A percentile compares a stretch with the other conserved stretches of the same genome.
These are phyloP conservation scores for Nansenia antarctica DNA, from an alignment of 2,113 vertebrate genomes.

Conservation along the genomic window DNA sequence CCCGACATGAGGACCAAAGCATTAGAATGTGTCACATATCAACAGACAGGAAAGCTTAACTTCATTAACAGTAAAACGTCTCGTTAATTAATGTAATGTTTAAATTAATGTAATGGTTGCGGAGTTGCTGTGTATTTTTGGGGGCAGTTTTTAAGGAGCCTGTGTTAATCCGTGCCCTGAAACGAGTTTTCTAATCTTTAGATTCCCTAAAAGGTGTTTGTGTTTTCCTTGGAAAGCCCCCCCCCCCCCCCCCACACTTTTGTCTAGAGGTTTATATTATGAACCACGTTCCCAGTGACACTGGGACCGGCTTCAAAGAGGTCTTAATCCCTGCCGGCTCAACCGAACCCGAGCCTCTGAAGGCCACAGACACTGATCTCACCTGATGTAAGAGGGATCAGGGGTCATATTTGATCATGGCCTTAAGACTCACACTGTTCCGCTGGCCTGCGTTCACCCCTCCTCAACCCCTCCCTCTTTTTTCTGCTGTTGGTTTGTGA, in stretches of 20 bases:
- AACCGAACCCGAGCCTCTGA: neutral
- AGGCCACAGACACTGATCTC: neutral
- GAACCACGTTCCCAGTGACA: slow-evolving; percentile 4
- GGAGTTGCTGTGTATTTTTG: too few relatives aligned
- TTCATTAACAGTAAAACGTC: too few relatives aligned
- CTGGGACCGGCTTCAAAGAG: slow-evolving; percentile 12
- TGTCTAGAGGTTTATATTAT: neutral
- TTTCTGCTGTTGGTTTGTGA: neutral
- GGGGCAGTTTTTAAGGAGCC: neutral
- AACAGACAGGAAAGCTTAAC: too few relatives aligned
- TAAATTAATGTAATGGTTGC: too few relatives aligned
- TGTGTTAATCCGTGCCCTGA: neutral
- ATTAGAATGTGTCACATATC: too few relatives aligned
- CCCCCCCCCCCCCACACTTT: too few relatives aligned
- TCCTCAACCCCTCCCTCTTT: too few relatives aligned
- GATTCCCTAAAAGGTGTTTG: neutral
- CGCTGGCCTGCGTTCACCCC: slow-evolving; percentile 3
- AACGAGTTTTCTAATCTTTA: neutral
- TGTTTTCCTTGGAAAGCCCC: neutral
- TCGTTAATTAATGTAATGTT: too few relatives aligned
- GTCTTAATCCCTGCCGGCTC: neutral
- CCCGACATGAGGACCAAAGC: too few relatives aligned
- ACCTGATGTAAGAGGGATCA: slow-evolving; percentile 14
- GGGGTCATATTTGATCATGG: slow-evolving; percentile 7
- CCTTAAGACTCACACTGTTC: neutral